These are phyloP conservation scores for Rhagologus leucostigma DNA, from an alignment of 2,113 vertebrate genomes.

Conservation along the genomic window DNA sequence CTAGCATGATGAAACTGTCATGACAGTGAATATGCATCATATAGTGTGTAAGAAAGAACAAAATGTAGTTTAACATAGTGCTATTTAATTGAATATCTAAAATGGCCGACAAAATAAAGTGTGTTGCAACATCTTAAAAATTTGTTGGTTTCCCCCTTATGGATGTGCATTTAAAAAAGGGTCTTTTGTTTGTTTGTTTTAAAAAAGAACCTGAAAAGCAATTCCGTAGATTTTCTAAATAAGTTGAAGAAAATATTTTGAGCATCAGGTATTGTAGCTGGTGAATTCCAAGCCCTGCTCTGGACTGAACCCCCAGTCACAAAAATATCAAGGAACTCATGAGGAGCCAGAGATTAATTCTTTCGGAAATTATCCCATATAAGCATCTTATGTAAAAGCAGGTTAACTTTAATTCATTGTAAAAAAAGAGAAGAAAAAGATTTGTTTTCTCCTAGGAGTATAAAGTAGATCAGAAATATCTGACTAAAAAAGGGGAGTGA, in stretches of 20 bases:
- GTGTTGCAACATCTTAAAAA: constrained; percentile 53
- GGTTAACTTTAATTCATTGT: not conserved
- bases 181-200: not conserved
- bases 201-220: not conserved
- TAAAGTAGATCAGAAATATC: not conserved
- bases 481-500: not conserved
- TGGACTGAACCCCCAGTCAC: not conserved
- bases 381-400: not conserved
- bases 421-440: not conserved
- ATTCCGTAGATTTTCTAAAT: not conserved
- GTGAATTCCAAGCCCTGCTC: not conserved
- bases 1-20: constrained; percentile 77
- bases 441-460: not conserved
- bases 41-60: constrained; percentile 64
- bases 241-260: not conserved
- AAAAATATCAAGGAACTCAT: not conserved
- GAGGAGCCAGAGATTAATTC: not conserved
- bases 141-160: not conserved
- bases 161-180: not conserved
- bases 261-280: not conserved
- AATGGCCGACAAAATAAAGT: constrained; percentile 79
- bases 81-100: constrained; percentile 72
- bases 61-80: constrained; percentile 63
- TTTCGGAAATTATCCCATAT: not conserved
- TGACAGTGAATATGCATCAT: constrained; percentile 74